Percentiles rank a stretch among this genome's conserved stretches.
These are phyloP conservation scores for Masticophis lateralis DNA, from an alignment of 2,797 vertebrate species.

Conservation along the genomic window DNA sequence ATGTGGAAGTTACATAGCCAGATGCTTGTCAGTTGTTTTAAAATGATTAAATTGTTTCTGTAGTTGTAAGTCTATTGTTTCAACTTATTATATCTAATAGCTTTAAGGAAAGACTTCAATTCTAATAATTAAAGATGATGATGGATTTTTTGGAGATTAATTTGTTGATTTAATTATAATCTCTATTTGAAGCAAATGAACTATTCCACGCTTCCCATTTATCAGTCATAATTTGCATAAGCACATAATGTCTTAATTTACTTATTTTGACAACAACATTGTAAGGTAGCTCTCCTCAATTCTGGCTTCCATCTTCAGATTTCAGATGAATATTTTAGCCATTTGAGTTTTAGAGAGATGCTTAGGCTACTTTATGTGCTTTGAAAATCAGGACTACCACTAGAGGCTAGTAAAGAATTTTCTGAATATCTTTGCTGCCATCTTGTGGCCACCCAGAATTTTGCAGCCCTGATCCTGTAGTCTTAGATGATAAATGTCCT, in stretches of 20 bases:
- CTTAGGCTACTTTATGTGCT: background rate
- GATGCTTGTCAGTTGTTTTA: conserved; percentile 8
- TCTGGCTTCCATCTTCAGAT: background rate
- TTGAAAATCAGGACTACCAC: background rate
- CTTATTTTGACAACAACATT: background rate
- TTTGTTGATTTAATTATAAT: conserved; percentile 8
- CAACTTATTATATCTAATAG: conserved; percentile 2
- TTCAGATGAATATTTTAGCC: background rate
- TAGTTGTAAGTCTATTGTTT: conserved; percentile 9
- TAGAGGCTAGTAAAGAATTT: background rate
- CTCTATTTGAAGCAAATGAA: background rate
- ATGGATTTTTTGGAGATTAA: conserved; percentile 2
- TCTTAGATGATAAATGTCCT: background rate
- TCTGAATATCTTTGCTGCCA: background rate
- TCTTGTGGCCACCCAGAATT: background rate
- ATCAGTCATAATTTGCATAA: background rate
- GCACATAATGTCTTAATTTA: background rate
- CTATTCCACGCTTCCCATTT: background rate
- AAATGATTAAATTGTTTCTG: conserved; percentile 1
- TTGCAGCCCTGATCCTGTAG: background rate
- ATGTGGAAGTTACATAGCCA: background rate
- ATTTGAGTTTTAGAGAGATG: background rate
- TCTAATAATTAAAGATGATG: conserved; percentile 14
- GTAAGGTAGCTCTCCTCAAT: background rate
- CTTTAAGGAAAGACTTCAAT: conserved; percentile 17